Evolutionary conservation across 2,888 invertebrate species (phyloP), one percentile per base, ranked within the genome.

Genomic region (Acanthosepion lycidas): DNA sequence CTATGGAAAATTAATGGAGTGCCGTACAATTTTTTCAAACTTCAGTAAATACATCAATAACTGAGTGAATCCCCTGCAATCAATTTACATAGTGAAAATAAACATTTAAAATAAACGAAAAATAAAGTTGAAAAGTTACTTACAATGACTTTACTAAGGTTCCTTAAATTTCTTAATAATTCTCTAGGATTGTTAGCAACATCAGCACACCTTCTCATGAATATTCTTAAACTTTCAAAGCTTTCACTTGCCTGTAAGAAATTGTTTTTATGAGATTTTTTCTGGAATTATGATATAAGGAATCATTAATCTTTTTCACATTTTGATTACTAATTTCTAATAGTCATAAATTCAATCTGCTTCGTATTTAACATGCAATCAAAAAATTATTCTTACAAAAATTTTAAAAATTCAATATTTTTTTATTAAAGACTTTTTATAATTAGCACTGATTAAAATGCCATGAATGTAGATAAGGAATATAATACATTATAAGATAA

Each of bases 231-330:
- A 93, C 53, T 93, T 1, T 49, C 93, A 93, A 93, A 93, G 53
- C 51, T 53, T n/a, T 93, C 93, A 93, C 93, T 93, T 20, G 93
- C 93, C 93, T 93, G 51, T 51, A 93, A 93, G 5, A 49, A 18
- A 93, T 6, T n/a, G 8, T 53, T 42, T 49, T 93, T 6, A 78
- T 78, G 78, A 33, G 3, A n/a, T 78, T 78, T n/a, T n/a, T 59
- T 78, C 12, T 15, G 9, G n/a, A n/a, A 8, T 78, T n/a, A 15
- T n/a, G 3, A 6, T 9, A 12, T 78, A n/a, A 33, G 12, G 5
- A 9, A 23, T 78, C 15, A n/a, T 78, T 78, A 6, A 9, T 33
- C 0, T n/a, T n/a, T 78, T 12, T n/a, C 1, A 33, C 6, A n/a
- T n/a, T n/a, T 78, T 78, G 33, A 78, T 78, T 33, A 78, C n/a